phyloP scores from a whole-genome alignment of 2,797 vertebrate species.

The Gymnodraco acuticeps region DNA sequence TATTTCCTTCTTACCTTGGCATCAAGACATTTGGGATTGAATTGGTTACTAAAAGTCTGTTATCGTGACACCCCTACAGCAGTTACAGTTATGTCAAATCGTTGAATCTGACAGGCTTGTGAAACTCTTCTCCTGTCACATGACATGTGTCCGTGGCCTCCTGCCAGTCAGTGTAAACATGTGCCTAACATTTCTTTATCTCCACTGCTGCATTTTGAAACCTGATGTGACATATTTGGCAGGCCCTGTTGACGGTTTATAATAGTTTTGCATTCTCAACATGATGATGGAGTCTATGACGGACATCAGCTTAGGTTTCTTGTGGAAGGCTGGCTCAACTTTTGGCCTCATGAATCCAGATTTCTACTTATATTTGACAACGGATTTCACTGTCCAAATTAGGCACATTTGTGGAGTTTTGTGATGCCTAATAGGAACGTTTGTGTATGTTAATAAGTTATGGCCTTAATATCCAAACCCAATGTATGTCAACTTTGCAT shows the following conservation, averaged over 20 bases:
- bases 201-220: slow-evolving; percentile 29
- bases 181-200: slow-evolving; percentile 51
- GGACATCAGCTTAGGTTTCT: background rate
- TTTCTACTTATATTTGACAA: slow-evolving; percentile 6
- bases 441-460: slow-evolving; percentile 33
- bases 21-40: too few species aligned
- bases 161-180: slow-evolving; percentile 17
- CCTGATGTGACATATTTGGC: slow-evolving; percentile 11
- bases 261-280: background rate
- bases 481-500: slow-evolving; percentile 37
- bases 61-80: too few species aligned
- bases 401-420: background rate
- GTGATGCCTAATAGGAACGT: background rate
- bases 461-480: slow-evolving; percentile 65
- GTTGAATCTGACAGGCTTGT: background rate
- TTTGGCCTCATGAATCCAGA: background rate
- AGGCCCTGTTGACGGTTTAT: background rate
- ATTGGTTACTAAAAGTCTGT: too few species aligned
- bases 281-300: too few species aligned
- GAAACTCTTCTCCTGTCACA: slow-evolving; percentile 13
- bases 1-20: too few species aligned
- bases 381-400: background rate
- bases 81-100: background rate
- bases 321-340: slow-evolving; percentile 17
- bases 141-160: background rate